Evolutionary conservation across 2,113 vertebrate species (phyloP).

Genomic region (Propithecus coquereli): DNA sequence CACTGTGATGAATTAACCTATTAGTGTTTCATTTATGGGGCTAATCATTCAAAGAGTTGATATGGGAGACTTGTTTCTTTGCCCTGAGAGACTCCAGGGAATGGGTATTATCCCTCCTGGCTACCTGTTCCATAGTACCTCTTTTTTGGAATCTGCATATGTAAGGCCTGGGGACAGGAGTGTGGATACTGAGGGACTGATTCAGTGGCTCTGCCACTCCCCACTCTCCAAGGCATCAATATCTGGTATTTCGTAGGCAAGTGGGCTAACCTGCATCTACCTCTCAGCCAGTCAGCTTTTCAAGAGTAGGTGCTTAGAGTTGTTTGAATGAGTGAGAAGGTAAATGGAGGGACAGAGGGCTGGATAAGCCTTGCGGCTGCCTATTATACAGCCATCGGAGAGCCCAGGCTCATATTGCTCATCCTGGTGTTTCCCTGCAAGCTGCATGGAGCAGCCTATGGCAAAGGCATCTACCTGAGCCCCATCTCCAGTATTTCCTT

Average conservation of each 20-base stretch:
- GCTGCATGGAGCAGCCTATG: constrained; percentile 99
- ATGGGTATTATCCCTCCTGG: not conserved
- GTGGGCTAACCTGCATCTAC: not conserved
- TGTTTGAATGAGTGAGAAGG: constrained; percentile 23
- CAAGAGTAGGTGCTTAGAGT: constrained; percentile 36
- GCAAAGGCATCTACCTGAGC: constrained; percentile 99
- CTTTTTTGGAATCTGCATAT: not conserved
- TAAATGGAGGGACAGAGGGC: constrained; percentile 44
- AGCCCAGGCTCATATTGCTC: constrained; percentile 69
- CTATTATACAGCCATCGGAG: constrained; percentile 40
- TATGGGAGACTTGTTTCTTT: not conserved
- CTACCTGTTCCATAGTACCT: not conserved
- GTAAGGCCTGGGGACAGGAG: not conserved
- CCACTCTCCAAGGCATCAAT: not conserved
- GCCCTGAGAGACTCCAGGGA: not conserved
- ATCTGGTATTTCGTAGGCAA: not conserved
- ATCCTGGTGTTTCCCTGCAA: constrained; percentile 91
- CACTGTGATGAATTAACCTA: not conserved
- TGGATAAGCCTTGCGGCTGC: constrained; percentile 51
- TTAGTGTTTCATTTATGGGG: constrained; percentile 5
- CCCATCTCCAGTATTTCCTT: constrained; percentile 99
- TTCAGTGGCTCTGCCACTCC: not conserved
- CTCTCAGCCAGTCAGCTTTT: constrained; percentile 28
- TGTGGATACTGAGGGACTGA: not conserved
- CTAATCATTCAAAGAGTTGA: not conserved